These are phyloP conservation scores for Polyommatus icarus DNA, from an alignment of 2,888 invertebrate genomes.

Conservation along the genomic window DNA sequence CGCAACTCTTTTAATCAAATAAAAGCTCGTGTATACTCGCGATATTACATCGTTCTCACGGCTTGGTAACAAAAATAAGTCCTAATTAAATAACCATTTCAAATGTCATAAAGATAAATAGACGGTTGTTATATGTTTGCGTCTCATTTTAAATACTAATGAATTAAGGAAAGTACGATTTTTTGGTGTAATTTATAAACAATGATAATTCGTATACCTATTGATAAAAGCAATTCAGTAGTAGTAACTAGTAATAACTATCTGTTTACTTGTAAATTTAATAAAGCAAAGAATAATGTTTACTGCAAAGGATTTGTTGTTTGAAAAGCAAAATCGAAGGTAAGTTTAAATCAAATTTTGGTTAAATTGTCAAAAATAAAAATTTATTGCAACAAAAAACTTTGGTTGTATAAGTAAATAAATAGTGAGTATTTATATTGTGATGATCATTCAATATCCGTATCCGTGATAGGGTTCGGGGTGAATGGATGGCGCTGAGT, in stretches of 20 bases:
- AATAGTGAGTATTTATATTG: neutral
- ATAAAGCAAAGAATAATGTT: too few species aligned
- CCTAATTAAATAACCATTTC: conserved; percentile 5
- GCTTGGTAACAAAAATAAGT: conserved; percentile 1
- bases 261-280: too few species aligned
- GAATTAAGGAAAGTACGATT: neutral
- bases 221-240: too few species aligned
- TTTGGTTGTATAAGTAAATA: neutral
- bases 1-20: conserved; percentile 16
- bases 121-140: neutral
- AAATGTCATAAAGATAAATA: conserved; percentile 2
- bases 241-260: too few species aligned
- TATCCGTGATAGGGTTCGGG: conserved; percentile 48
- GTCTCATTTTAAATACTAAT: neutral
- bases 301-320: too few species aligned
- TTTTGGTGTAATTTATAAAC: neutral
- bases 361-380: neutral
- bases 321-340: too few species aligned
- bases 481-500: conserved; percentile 61
- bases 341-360: neutral
- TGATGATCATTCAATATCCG: conserved; percentile 31
- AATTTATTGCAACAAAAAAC: conserved; percentile 7
- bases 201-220: too few species aligned
- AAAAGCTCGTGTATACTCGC: neutral
- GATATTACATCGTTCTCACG: conserved; percentile 18